phyloP scores from a whole-genome alignment of 2,888 invertebrate genomes.

The Ophion costatus region DNA sequence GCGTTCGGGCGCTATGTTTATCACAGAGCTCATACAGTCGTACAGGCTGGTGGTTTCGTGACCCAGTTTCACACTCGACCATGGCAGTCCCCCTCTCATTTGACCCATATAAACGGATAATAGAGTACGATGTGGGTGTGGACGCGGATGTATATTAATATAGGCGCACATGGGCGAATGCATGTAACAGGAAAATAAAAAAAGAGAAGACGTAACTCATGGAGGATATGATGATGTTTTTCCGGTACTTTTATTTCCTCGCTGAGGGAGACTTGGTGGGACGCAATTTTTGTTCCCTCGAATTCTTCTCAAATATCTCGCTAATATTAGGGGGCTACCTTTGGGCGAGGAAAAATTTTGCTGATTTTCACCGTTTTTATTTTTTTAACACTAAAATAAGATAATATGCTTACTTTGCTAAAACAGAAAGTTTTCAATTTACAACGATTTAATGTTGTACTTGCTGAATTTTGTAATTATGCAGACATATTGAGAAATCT shows the following conservation, averaged over 20 bases:
- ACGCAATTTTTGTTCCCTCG: too few relatives aligned
- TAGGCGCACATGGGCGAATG: background rate
- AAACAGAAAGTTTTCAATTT: too few relatives aligned
- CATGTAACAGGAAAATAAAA: background rate
- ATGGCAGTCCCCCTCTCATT: conserved; percentile 67
- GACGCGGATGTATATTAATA: background rate
- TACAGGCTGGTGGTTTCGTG: conserved; percentile 53
- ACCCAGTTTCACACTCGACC: conserved; percentile 70
- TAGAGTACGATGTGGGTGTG: conserved; percentile 40
- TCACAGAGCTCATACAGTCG: conserved; percentile 10
- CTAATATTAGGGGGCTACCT: too few relatives aligned
- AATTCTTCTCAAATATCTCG: too few relatives aligned
- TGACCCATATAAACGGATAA: conserved; percentile 62
- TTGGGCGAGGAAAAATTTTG: too few relatives aligned
- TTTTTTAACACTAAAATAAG: too few relatives aligned
- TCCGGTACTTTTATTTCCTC: background rate
- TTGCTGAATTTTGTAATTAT: too few relatives aligned
- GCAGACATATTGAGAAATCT: too few relatives aligned
- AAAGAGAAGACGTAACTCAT: background rate
- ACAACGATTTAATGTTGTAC: too few relatives aligned
- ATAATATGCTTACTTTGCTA: too few relatives aligned
- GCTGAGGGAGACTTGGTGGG: background rate
- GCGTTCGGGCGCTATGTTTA: background rate
- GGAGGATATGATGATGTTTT: background rate
- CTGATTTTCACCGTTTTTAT: too few relatives aligned